Conservation (phyloP, 1,140 invertebrate genomes). For the Conus ventricosus region DNA sequence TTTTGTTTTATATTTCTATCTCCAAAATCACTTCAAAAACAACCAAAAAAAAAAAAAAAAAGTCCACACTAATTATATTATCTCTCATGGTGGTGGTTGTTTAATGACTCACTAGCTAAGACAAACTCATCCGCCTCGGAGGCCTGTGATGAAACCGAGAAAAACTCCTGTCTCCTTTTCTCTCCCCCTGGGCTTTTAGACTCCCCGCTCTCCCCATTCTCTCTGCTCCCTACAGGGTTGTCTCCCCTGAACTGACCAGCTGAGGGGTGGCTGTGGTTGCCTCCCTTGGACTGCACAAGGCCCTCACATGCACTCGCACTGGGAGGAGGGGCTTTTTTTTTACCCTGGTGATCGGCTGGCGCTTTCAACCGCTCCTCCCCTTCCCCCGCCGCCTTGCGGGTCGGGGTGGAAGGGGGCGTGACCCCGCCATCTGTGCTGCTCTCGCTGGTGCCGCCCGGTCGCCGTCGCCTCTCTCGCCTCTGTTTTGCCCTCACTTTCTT, state of each 20-base stretch:
- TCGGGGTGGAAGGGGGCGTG: neutral
- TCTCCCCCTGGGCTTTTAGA: conserved; percentile 15
- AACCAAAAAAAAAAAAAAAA: no score
- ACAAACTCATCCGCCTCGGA: conserved; percentile 30
- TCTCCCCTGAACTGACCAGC: conserved; percentile 5
- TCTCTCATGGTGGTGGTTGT: no score
- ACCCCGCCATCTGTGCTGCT: neutral
- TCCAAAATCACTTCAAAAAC: no score
- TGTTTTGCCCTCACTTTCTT: neutral
- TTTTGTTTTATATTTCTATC: no score
- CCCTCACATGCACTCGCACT: conserved; percentile 33
- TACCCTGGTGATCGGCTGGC: conserved; percentile 2
- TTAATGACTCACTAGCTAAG: neutral
- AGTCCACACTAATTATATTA: no score
- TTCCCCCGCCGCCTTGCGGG: neutral
- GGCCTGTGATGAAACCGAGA: neutral
- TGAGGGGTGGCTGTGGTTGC: conserved; percentile 1
- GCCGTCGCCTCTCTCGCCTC: neutral
- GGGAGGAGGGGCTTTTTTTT: conserved; percentile 34
- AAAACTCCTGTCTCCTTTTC: conserved; percentile 15
- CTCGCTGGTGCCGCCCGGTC: conserved; percentile 20
- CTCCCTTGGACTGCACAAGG: conserved; percentile 8
- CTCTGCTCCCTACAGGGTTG: conserved; percentile 1
- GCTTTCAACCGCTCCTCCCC: neutral
- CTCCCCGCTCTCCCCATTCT: neutral